Conservation (phyloP, 1,140 invertebrate species). For the Camponotus vicinus region DNA sequence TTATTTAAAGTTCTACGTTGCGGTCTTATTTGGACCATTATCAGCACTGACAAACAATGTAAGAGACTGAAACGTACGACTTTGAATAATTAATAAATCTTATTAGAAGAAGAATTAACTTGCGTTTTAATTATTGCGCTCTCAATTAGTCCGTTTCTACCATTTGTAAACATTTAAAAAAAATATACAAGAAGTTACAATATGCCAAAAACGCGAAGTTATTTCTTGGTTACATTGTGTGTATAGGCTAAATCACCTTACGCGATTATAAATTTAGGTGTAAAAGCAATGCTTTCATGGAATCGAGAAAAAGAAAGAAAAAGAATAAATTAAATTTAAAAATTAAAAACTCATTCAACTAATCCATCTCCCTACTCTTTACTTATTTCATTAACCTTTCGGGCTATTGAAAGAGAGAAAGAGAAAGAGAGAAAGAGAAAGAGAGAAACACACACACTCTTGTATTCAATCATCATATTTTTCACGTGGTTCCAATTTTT, state of each 20-base stretch:
- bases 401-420: too few relatives aligned
- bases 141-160: too few relatives aligned
- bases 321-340: not conserved
- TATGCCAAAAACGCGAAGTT: not conserved
- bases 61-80: too few relatives aligned
- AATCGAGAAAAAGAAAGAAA: not conserved
- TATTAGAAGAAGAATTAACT: too few relatives aligned
- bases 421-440: too few relatives aligned
- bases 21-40: too few relatives aligned
- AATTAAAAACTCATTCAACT: not conserved
- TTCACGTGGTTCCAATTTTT: not conserved
- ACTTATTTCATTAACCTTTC: slow-evolving; percentile 18
- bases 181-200: not conserved
- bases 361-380: not conserved
- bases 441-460: not conserved
- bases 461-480: not conserved
- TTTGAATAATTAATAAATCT: too few relatives aligned
- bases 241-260: not conserved
- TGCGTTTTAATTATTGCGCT: too few relatives aligned
- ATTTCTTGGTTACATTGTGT: slow-evolving; percentile 1
- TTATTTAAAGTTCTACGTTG: too few relatives aligned
- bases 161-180: not conserved
- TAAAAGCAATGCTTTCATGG: not conserved
- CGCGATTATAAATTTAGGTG: not conserved
- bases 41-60: too few relatives aligned